These are phyloP conservation scores for Ephestia elutella DNA, from an alignment of 1,140 invertebrate genomes.

Conservation along the genomic window DNA sequence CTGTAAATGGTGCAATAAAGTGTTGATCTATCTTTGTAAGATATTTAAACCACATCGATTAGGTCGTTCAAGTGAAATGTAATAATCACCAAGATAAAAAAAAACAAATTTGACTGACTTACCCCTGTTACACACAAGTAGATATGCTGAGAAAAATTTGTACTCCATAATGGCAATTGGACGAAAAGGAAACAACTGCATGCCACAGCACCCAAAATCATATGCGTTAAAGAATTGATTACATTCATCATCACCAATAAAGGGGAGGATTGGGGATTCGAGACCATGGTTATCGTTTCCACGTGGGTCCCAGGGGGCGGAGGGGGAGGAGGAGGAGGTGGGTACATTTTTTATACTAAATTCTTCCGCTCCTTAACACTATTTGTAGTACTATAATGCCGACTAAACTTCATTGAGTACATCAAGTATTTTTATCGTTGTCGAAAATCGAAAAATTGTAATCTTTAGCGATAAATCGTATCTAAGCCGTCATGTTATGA, in stretches of 20 bases:
- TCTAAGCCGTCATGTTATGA: not conserved
- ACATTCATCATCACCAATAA: slow-evolving; percentile 11
- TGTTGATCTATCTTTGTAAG: too few species aligned
- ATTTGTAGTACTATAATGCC: not conserved
- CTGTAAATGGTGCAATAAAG: too few species aligned
- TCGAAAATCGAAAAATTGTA: not conserved
- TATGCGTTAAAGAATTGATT: slow-evolving; percentile 17
- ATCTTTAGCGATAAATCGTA: not conserved
- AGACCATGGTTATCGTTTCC: not conserved
- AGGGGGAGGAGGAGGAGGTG: slow-evolving; percentile 16
- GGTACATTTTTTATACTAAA: slow-evolving; percentile 7
- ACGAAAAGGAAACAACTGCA: slow-evolving; percentile 9
- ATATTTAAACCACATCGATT: too few species aligned
- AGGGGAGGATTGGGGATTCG: not conserved
- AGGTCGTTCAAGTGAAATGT: too few species aligned
- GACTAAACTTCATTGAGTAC: not conserved
- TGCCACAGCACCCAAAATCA: slow-evolving; percentile 17
- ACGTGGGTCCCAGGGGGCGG: not conserved
- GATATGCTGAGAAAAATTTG: slow-evolving; percentile 17
- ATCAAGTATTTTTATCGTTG: not conserved
- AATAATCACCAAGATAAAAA: too few species aligned
- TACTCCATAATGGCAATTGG: not conserved
- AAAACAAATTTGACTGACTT: slow-evolving; percentile 13
- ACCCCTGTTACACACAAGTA: slow-evolving; percentile 31
- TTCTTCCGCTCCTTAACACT: not conserved